Evolutionary conservation across 2,888 invertebrate species (phyloP).

Genomic region (Protonemura montana): DNA sequence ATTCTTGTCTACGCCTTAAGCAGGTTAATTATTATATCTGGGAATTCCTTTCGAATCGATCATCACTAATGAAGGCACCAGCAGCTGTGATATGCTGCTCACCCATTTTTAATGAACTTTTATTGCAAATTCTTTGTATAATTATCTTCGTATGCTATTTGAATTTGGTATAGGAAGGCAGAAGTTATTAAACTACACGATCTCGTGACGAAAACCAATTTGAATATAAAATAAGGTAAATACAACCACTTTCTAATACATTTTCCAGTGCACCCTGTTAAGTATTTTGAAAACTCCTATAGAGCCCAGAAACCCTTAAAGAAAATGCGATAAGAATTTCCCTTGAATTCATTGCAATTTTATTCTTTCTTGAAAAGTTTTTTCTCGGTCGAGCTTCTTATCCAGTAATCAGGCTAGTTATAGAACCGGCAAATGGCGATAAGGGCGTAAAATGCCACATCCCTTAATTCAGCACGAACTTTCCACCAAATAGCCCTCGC

Average conservation of each 20-base stretch:
- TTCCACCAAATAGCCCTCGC: constrained; percentile 23
- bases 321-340: background rate
- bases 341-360: background rate
- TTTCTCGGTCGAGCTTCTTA: background rate
- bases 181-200: background rate
- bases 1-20: constrained; percentile 33
- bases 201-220: background rate
- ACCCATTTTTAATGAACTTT: constrained; percentile 47
- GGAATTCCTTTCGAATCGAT: constrained; percentile 44
- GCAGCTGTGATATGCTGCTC: constrained; percentile 45
- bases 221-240: too few relatives aligned
- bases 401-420: constrained; percentile 27
- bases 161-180: background rate
- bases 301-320: background rate
- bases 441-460: constrained; percentile 38
- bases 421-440: constrained; percentile 27
- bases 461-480: constrained; percentile 37
- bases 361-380: constrained; percentile 3
- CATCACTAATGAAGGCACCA: constrained; percentile 48
- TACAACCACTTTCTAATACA: too few relatives aligned
- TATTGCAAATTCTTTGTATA: constrained; percentile 48
- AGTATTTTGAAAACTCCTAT: background rate
- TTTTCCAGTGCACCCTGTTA: background rate
- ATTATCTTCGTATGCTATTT: constrained; percentile 2
- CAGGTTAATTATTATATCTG: constrained; percentile 46